Conservation (phyloP, 53 echinoderm and acorn worm species). For the Holothuria scabra region DNA sequence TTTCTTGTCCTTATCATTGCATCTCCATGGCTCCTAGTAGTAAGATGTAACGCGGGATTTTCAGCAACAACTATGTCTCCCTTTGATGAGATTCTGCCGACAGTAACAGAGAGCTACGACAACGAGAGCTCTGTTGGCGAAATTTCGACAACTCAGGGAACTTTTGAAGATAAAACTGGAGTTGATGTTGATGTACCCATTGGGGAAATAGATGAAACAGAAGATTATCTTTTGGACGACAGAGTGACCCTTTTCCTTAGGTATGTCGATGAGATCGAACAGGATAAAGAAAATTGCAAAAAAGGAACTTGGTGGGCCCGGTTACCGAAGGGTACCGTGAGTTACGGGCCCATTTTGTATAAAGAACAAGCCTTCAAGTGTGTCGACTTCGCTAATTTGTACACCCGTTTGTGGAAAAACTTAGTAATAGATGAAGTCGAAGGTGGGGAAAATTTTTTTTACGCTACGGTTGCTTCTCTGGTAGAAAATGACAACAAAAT, state of each 20-base stretch:
- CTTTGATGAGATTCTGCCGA: conserved; percentile 9
- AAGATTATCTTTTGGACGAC: conserved; percentile 31
- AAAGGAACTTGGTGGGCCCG: conserved; percentile 75
- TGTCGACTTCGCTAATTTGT: conserved; percentile 86
- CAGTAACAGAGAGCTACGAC: background rate
- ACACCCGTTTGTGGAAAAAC: conserved; percentile 89
- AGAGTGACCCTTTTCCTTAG: conserved; percentile 76
- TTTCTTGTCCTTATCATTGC: no score
- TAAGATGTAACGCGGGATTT: background rate
- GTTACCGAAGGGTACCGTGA: conserved; percentile 72
- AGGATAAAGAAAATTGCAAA: conserved; percentile 72
- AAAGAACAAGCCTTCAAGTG: conserved; percentile 81
- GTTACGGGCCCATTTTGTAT: conserved; percentile 84
- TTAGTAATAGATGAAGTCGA: conserved; percentile 64
- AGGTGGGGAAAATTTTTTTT: conserved; percentile 87
- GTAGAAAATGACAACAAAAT: conserved; percentile 89
- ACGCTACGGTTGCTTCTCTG: conserved; percentile 80
- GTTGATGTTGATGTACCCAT: background rate
- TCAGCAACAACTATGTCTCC: background rate
- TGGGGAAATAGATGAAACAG: background rate
- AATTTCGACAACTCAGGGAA: background rate
- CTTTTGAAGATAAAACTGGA: background rate
- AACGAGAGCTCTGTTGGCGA: background rate
- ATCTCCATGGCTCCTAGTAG: no score
- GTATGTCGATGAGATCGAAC: conserved; percentile 73